A percentile compares a stretch with the other conserved stretches of the same genome.
These are phyloP conservation scores for Aelia acuminata DNA, from an alignment of 2,888 invertebrate genomes.

Conservation along the genomic window DNA sequence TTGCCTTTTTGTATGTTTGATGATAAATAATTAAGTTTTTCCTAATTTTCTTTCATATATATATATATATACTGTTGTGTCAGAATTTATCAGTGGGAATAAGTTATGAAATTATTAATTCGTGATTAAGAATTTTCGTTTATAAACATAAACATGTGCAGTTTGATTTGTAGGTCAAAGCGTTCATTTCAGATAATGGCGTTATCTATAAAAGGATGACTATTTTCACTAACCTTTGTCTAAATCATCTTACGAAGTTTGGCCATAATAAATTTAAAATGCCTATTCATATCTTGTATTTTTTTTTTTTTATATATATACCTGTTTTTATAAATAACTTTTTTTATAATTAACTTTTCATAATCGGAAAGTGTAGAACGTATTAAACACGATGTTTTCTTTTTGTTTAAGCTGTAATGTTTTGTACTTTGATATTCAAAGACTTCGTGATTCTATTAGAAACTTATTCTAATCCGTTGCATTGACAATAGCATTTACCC, in stretches of 20 bases:
- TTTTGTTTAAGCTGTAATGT: background rate
- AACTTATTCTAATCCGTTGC: background rate
- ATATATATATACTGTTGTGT: too few relatives aligned
- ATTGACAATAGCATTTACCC: background rate
- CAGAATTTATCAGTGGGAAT: too few relatives aligned
- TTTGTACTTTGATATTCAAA: background rate
- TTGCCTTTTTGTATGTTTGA: too few relatives aligned
- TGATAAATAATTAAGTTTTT: too few relatives aligned
- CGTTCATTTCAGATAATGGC: background rate
- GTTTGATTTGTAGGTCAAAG: background rate
- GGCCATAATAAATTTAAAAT: background rate
- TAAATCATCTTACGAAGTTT: background rate
- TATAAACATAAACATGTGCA: background rate
- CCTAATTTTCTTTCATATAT: too few relatives aligned
- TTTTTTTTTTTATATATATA: background rate
- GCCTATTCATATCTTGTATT: background rate
- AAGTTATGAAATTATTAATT: too few relatives aligned
- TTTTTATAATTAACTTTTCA: background rate
- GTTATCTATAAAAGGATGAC: background rate
- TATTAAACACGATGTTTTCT: background rate
- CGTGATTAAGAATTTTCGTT: background rate
- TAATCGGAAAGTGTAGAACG: background rate
- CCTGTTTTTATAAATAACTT: background rate
- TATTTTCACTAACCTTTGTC: background rate
- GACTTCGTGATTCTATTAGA: background rate